Conservation (phyloP, 2,113 vertebrate species). For the Lota lota region DNA sequence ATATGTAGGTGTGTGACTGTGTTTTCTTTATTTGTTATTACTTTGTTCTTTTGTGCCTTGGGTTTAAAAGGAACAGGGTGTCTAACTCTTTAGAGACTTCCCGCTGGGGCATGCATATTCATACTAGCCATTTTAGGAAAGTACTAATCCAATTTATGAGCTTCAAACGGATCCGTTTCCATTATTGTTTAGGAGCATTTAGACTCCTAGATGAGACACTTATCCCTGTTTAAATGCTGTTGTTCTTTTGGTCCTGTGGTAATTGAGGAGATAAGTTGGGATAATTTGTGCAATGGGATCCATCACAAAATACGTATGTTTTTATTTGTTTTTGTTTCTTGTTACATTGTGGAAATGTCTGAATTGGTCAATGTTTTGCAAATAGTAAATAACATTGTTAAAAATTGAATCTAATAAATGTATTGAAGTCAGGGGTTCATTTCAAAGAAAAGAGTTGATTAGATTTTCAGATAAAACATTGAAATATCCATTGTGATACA, state of each 20-base stretch:
- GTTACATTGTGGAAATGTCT: background rate
- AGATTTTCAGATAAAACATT: too few relatives aligned
- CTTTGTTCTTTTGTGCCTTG: background rate
- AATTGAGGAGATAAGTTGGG: conserved; percentile 45
- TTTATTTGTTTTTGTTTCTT: conserved; percentile 4
- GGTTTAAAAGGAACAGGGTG: conserved; percentile 31
- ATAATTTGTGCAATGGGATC: conserved; percentile 63
- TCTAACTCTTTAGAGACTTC: conserved; percentile 58
- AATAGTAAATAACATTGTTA: background rate
- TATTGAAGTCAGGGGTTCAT: background rate
- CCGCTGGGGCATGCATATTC: conserved; percentile 64
- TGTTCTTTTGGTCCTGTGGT: conserved; percentile 46
- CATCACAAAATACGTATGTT: conserved; percentile 26
- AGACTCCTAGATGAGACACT: conserved; percentile 65
- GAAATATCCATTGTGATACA: background rate
- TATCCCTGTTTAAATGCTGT: conserved; percentile 73
- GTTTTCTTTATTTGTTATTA: background rate
- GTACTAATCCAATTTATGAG: conserved; percentile 77
- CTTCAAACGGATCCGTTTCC: conserved; percentile 69
- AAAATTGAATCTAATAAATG: background rate
- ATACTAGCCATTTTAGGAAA: conserved; percentile 59
- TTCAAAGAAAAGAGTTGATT: too few relatives aligned
- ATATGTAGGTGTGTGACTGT: background rate
- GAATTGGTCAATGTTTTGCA: background rate
- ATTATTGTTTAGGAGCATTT: conserved; percentile 69